A percentile compares a stretch with the other conserved stretches of the same genome.
These are phyloP conservation scores for Dryadula phaetusa DNA, from an alignment of 2,888 invertebrate genomes.

Conservation along the genomic window DNA sequence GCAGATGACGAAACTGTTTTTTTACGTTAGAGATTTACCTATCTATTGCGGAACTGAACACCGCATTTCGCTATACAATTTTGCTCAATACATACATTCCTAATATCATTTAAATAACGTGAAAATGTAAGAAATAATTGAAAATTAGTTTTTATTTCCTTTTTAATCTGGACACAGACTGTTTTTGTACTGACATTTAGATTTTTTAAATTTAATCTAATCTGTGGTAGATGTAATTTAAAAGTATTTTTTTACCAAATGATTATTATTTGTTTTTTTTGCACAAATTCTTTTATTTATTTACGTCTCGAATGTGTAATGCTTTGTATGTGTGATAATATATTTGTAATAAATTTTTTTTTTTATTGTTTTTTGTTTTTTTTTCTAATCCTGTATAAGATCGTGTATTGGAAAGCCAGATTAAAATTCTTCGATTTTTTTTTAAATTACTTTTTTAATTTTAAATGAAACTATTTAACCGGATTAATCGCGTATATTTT, in stretches of 20 bases:
- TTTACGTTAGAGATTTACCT: too few species aligned
- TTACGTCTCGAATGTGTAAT: constrained; percentile 5
- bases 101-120: background rate
- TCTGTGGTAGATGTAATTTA: constrained; percentile 7
- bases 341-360: background rate
- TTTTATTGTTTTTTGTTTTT: constrained; percentile 3
- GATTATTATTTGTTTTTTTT: background rate
- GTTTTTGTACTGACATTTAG: background rate
- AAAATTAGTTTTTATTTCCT: background rate
- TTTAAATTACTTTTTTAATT: too few species aligned
- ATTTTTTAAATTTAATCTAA: background rate
- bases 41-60: background rate
- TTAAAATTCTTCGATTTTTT: too few species aligned
- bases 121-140: too few species aligned
- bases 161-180: background rate
- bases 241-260: constrained; percentile 19
- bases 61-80: background rate
- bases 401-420: too few species aligned
- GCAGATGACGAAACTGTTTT: background rate
- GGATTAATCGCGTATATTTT: too few species aligned
- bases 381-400: background rate
- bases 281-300: constrained; percentile 18
- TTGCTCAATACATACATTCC: constrained; percentile 14
- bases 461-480: too few species aligned
- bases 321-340: constrained; percentile 5